A percentile compares a stretch with the other conserved stretches of the same genome.
phyloP scores from a whole-genome alignment of 2,797 vertebrate species.

The Chelonia mydas region DNA sequence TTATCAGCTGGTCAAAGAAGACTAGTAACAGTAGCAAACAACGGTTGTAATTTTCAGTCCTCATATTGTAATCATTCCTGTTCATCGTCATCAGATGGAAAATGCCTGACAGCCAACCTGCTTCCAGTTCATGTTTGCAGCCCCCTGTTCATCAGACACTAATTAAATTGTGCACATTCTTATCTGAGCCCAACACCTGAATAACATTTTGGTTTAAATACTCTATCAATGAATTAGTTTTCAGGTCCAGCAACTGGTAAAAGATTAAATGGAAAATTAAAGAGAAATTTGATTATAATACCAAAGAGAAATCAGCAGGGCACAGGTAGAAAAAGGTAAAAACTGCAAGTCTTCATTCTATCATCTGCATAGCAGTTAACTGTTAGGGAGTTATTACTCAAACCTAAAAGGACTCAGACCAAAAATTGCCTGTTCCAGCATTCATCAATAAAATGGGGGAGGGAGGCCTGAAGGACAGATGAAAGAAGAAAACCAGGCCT shows the following conservation, averaged over 20 bases:
- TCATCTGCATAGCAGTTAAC: background rate
- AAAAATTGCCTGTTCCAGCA: background rate
- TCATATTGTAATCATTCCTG: background rate
- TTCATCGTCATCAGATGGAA: background rate
- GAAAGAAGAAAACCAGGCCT: background rate
- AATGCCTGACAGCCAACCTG: background rate
- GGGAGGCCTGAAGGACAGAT: background rate
- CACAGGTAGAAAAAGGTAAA: background rate
- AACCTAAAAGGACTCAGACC: background rate
- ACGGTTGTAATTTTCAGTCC: background rate
- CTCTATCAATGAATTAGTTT: background rate
- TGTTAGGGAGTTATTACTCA: background rate
- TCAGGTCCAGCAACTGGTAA: background rate
- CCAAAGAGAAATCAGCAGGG: background rate
- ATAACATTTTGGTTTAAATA: background rate
- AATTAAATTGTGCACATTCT: background rate
- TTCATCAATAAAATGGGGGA: background rate
- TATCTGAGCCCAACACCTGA: background rate
- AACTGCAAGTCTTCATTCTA: background rate
- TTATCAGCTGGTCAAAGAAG: background rate
- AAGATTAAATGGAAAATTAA: background rate
- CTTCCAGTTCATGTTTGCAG: background rate
- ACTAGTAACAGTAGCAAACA: background rate
- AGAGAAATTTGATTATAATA: background rate
- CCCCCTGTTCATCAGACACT: background rate